Evolutionary conservation across 2,888 invertebrate species (phyloP).

Genomic region (Idaea aversata): DNA sequence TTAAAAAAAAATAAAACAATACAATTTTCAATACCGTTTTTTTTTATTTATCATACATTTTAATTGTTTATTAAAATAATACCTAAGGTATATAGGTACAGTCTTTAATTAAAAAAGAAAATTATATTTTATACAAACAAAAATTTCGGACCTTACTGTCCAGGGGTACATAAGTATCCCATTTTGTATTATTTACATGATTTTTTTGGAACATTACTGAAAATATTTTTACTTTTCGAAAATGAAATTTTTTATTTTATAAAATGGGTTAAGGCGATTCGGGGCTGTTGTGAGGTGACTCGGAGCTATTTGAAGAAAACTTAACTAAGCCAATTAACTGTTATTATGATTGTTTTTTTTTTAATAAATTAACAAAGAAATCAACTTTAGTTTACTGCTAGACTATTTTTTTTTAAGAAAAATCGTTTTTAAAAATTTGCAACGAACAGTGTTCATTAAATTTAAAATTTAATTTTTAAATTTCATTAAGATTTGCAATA

Average conservation of each 20-base stretch:
- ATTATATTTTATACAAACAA: constrained; percentile 33
- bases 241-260: background rate
- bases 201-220: constrained; percentile 6
- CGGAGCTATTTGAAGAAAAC: too few species aligned
- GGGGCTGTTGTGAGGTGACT: too few species aligned
- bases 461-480: too few species aligned
- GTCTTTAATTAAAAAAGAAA: constrained; percentile 76
- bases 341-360: too few species aligned
- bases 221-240: background rate
- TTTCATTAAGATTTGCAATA: too few species aligned
- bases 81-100: constrained; percentile 68
- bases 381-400: too few species aligned
- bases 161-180: constrained; percentile 26
- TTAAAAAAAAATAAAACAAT: constrained; percentile 51
- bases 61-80: constrained; percentile 68
- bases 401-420: too few species aligned
- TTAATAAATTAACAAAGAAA: too few species aligned
- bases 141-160: constrained; percentile 23
- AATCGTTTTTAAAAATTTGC: too few species aligned
- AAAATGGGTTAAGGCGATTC: background rate
- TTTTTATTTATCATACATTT: constrained; percentile 75
- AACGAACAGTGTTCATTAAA: too few species aligned
- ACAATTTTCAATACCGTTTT: constrained; percentile 59
- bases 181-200: constrained; percentile 24
- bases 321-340: too few species aligned